Conservation (phyloP, 1,140 invertebrate species). For the Popillia japonica region DNA sequence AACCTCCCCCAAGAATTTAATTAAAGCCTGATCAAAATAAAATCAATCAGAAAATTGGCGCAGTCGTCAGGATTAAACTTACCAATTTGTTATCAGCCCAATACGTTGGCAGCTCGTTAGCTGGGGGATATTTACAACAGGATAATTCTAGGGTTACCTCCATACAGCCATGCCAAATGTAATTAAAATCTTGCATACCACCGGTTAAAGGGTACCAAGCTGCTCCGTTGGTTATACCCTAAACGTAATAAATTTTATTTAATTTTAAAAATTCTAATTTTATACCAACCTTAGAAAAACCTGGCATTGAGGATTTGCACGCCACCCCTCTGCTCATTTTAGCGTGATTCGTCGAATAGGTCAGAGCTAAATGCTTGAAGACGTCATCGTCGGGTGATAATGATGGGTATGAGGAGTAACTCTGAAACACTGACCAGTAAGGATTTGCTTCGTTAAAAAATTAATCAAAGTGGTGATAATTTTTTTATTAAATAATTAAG, state of each 20-base stretch:
- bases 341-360: slow-evolving; percentile 89
- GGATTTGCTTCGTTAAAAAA: not conserved
- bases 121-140: slow-evolving; percentile 94
- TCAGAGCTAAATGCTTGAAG: slow-evolving; percentile 87
- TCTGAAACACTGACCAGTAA: slow-evolving; percentile 77
- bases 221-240: slow-evolving; percentile 92
- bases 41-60: slow-evolving; percentile 10
- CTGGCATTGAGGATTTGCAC: slow-evolving; percentile 76
- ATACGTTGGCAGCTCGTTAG: slow-evolving; percentile 84
- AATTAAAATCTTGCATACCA: slow-evolving; percentile 97
- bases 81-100: slow-evolving; percentile 96
- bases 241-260: slow-evolving; percentile 46
- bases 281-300: slow-evolving; percentile 66
- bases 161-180: slow-evolving; percentile 97
- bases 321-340: slow-evolving; percentile 85
- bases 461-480: too few species aligned
- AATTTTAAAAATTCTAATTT: too few species aligned
- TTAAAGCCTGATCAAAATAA: slow-evolving; percentile 70
- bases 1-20: slow-evolving; percentile 87
- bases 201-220: slow-evolving; percentile 92
- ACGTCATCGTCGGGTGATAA: slow-evolving; percentile 93
- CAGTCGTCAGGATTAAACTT: slow-evolving; percentile 48
- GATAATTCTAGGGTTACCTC: slow-evolving; percentile 97
- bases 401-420: slow-evolving; percentile 77
- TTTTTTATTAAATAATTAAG: not conserved